Base-by-base conservation (phyloP, 2,888 invertebrate species). In the Metellina segmentata region DNA sequence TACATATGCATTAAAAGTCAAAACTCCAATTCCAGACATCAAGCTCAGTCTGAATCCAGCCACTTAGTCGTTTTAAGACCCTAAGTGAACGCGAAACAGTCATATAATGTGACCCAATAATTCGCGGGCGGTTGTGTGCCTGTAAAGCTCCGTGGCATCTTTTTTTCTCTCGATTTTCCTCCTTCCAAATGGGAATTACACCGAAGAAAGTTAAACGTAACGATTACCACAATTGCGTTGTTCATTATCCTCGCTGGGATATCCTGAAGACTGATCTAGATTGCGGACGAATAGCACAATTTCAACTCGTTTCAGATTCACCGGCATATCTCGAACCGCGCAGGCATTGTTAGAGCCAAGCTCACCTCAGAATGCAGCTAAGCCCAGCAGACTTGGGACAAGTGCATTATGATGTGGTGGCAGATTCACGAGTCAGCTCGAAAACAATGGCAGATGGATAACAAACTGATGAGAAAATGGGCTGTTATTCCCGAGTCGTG, bases 361-460 rank as follows among this genome's bases (percentile, higher is more conserved):
- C 77, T 51, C 51, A 6, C 34, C 61, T 69, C 72, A n/a, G 49
- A 81, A 81, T 48, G 70, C 70, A 20, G 34, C 34, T 61, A 13
- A 16, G 61, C 53, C 53, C 70, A n/a, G 19, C 49, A 61, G 34
- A 70, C 74, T 83, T 49, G 74, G 74, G 53, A 49, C 49, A 19
- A 81, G 72, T 52, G 71, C 13, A 88, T 53, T 88, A 49, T 53
- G 34, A 88, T 61, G 72, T 48, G 34, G 81, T 69, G 52, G 81
- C 48, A 81, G 72, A 72, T 81, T 74, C 86, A 49, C 52, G 86
- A 86, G 53, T 16, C 71, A 49, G n/a, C 6, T 20, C n/a, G 19
- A 81, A 71, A 81, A 88, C 87, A 88, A 88, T 88, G 78, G 87
- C 48, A 52, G 85, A 85, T n/a, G 53, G 74, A 61, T 49, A 53